These are phyloP conservation scores for Sarcoramphus papa DNA, from an alignment of 2,797 vertebrate species.

Conservation along the genomic window DNA sequence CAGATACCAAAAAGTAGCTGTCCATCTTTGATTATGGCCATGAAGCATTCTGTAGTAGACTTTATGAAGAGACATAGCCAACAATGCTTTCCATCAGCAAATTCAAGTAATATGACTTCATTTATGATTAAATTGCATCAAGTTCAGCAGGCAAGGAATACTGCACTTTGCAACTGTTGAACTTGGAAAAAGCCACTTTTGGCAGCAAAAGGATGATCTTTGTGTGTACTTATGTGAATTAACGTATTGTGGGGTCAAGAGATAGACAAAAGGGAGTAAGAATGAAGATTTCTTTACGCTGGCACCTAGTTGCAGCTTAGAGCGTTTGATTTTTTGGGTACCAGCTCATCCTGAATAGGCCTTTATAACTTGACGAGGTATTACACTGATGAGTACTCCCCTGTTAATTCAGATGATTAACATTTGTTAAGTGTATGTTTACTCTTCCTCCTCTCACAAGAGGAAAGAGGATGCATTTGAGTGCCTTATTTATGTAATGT, in stretches of 20 bases:
- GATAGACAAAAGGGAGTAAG: not conserved
- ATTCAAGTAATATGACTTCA: not conserved
- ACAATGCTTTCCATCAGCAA: not conserved
- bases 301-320: not conserved
- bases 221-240: not conserved
- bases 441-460: not conserved
- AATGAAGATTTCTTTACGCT: not conserved
- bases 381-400: not conserved
- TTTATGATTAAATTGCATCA: not conserved
- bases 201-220: not conserved
- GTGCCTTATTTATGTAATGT: not conserved
- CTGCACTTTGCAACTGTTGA: not conserved
- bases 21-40: not conserved
- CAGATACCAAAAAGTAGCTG: not conserved
- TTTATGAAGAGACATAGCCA: not conserved
- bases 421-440: not conserved
- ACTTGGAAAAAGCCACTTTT: not conserved
- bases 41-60: not conserved
- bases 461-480: not conserved
- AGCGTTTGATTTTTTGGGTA: not conserved
- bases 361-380: not conserved
- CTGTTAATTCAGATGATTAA: not conserved
- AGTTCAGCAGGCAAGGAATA: not conserved
- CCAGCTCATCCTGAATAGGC: not conserved
- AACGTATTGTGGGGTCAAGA: not conserved